Percentiles rank a stretch among this genome's conserved stretches.
These are phyloP conservation scores for Arion vulgaris DNA, from an alignment of 1,140 invertebrate species.

Conservation along the genomic window DNA sequence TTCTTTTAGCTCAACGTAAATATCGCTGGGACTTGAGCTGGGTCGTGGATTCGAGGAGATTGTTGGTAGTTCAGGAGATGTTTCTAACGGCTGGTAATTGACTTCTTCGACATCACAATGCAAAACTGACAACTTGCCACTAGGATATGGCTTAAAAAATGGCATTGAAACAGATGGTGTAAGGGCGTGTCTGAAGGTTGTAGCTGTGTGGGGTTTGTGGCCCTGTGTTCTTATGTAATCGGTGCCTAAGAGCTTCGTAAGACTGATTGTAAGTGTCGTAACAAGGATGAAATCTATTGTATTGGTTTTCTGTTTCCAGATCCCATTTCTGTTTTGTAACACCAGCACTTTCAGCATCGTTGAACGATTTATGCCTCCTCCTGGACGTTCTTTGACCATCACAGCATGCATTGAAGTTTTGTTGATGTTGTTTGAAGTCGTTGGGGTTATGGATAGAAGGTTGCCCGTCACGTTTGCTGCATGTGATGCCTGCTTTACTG, in stretches of 20 bases:
- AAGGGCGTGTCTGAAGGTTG: background rate
- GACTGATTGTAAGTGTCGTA: slow-evolving; percentile 1
- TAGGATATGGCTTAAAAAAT: background rate
- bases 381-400: background rate
- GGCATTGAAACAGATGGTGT: background rate
- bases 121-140: background rate
- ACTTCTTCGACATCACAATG: background rate
- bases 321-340: background rate
- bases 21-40: background rate
- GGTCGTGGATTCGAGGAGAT: background rate
- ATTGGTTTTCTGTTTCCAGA: background rate
- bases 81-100: background rate
- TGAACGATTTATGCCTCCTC: background rate
- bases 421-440: background rate
- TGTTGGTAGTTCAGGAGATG: background rate
- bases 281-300: background rate
- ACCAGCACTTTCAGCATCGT: background rate
- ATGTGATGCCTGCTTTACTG: background rate
- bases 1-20: slow-evolving; percentile 16
- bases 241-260: background rate
- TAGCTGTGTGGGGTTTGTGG: background rate
- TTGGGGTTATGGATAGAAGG: background rate
- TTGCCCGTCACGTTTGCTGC: background rate
- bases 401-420: background rate
- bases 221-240: background rate